Base-by-base conservation (phyloP, 1,140 invertebrate species). In the Druon quercuslanigerum region DNA sequence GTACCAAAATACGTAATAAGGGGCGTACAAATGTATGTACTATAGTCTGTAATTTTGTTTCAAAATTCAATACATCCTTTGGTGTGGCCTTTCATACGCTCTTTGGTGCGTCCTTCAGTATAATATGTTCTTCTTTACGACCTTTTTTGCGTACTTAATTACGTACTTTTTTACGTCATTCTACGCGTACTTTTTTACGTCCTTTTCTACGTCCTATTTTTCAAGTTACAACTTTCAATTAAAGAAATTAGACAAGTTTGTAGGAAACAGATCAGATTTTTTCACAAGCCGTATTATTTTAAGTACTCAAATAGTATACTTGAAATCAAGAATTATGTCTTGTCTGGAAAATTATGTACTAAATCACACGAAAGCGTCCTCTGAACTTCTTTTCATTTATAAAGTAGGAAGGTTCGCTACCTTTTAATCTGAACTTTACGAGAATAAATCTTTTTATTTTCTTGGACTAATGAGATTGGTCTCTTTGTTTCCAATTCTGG, bases 391-490 rank as follows among this genome's bases (percentile, higher is more conserved):
- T 66, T 66, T 33, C 60, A 66, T 66, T 25, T 66, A 16, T 20
- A 66, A 66, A 66, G 33, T 66, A 66, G 14, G 25, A 40, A 66
- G 25, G 40, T 66, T 33, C 33, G 33, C 25, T 66, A 54, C 60
- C 60, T 66, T 25, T 66, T 66, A 66, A 66, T 66, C 60, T 66
- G 60, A 46, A 66, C 60, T 66, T 66, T 66, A 66, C 60, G 60
- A 66, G 25, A 66, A 66, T 46, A 66, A 66, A 66, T 66, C 60
- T 66, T 66, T 66, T 40, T 12, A 33, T 66, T n/a, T 33, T 25
- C 33, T 25, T 40, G 3, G 12, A 66, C 25, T 66, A 66, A 66
- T 66, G 60, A 66, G 60, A 66, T 66, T 66, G 25, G 25, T 66
- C 60, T 40, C 46, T 66, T 25, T 60, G 20, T 66, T 66, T 66